Percentiles rank a stretch among this genome's conserved stretches.
Evolutionary conservation across 2,888 invertebrate species (phyloP).

Genomic region (Sericinus montela): DNA sequence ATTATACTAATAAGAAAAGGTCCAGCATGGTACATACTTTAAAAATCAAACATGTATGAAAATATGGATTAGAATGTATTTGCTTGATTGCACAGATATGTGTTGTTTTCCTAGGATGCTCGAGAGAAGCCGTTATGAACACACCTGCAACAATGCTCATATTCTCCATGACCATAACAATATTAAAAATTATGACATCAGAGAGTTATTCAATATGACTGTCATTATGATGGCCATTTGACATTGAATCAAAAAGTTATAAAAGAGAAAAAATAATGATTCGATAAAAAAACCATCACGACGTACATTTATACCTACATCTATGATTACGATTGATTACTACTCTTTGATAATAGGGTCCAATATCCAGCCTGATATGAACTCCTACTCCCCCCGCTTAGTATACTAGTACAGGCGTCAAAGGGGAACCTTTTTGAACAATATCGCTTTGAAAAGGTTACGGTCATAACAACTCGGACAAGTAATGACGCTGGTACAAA

Average conservation of each 20-base stretch:
- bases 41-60: too few species aligned
- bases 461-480: conserved; percentile 60
- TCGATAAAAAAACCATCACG: conserved; percentile 58
- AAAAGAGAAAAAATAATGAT: conserved; percentile 48
- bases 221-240: conserved; percentile 70
- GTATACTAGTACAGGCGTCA: conserved; percentile 14
- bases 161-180: too few species aligned
- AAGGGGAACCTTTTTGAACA: conserved; percentile 28
- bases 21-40: too few species aligned
- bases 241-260: conserved; percentile 62
- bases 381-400: conserved; percentile 35
- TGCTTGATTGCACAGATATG: too few species aligned
- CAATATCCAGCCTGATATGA: conserved; percentile 36
- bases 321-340: conserved; percentile 70
- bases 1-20: too few species aligned
- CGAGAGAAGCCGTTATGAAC: too few species aligned
- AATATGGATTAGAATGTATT: too few species aligned
- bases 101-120: too few species aligned
- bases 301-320: conserved; percentile 51
- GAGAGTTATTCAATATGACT: conserved; percentile 50
- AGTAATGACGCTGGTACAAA: conserved; percentile 66
- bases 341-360: conserved; percentile 62
- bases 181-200: conserved; percentile 24
- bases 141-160: too few species aligned
- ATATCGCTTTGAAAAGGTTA: conserved; percentile 52